Conservation (phyloP, 2,113 vertebrate genomes). For the Pipa parva region DNA sequence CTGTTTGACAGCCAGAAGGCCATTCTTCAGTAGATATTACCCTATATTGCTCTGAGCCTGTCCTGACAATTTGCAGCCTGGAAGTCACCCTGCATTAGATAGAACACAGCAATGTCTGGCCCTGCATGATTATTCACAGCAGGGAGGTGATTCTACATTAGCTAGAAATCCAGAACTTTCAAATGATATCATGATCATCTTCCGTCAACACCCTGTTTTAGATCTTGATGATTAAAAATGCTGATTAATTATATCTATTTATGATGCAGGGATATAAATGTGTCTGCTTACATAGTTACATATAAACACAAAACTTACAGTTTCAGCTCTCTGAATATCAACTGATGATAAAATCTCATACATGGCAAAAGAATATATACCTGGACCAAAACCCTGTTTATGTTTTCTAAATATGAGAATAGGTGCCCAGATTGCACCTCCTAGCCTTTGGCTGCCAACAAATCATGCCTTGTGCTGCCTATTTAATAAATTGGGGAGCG, state of each 20-base stretch:
- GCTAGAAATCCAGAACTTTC: slow-evolving; percentile 10
- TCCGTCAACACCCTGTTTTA: not conserved
- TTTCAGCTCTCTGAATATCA: too few relatives aligned
- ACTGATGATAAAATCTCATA: too few relatives aligned
- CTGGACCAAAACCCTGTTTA: too few relatives aligned
- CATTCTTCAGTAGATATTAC: slow-evolving; percentile 21
- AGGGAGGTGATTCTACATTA: not conserved
- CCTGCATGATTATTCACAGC: slow-evolving; percentile 22
- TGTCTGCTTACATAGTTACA: not conserved
- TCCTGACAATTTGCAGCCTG: slow-evolving; percentile 18
- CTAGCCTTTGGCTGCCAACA: too few relatives aligned
- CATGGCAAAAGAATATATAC: too few relatives aligned
- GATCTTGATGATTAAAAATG: not conserved
- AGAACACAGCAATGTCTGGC: slow-evolving; percentile 23
- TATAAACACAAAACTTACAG: too few relatives aligned
- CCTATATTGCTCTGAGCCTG: slow-evolving; percentile 1
- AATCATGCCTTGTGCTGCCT: too few relatives aligned
- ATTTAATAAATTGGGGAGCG: too few relatives aligned
- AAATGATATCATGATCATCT: not conserved
- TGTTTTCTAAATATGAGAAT: too few relatives aligned
- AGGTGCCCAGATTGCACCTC: too few relatives aligned
- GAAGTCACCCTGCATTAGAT: slow-evolving; percentile 15
- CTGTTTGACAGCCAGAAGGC: slow-evolving; percentile 5
- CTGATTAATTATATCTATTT: not conserved
- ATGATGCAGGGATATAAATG: not conserved